Base-by-base conservation (phyloP, 1,140 invertebrate species). In the Caenorhabditis brenneri region DNA sequence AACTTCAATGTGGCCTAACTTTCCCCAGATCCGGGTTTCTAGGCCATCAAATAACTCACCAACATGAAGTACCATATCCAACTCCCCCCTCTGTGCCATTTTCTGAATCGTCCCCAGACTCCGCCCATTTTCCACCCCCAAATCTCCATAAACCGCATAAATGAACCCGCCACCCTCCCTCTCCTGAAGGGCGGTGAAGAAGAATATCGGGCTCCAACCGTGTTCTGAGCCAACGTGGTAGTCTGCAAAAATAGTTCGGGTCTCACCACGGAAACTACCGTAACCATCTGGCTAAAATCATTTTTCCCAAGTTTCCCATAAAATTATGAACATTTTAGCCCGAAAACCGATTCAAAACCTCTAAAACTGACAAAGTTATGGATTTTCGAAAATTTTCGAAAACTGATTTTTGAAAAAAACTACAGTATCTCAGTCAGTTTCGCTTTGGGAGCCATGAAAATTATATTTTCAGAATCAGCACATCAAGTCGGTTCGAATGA, bases 61-160 rank as follows among this genome's bases (percentile, higher is more conserved):
- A 79, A 93, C 92, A 89, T 93, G 93, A 22, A 93, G 86, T 46
- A 93, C 88, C 55, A 92, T 91, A 90, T 93, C 93, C 88, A 92
- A 93, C 83, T 91, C 89, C 19, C 91, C 91, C 81, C 89, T 88
- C 60, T 92, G 88, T 0, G 90, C 89, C 48, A 92, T 91, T 79
- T 90, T 86, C 78, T 92, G 91, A 49, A 93, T 87, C 60, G 90
- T 84, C 0, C 91, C 89, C 6, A 93, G 80, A 29, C 92, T 92
- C 51, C 91, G 90, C 36, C 91, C 92, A 89, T 93, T 93, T n/a
- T 87, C 87, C 85, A 91, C 93, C 16, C 93, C 93, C 90, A 93
- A 90, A 88, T 93, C 93, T n/a, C 93, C 93, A 88, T 90, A 93
- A 29, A 93, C 85, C 6, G 92, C 92, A 80, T 92, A 88, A 74